A percentile compares a stretch with the other conserved stretches of the same genome.
phyloP scores from a whole-genome alignment of 2,797 vertebrate genomes.

The Fratercula arctica region DNA sequence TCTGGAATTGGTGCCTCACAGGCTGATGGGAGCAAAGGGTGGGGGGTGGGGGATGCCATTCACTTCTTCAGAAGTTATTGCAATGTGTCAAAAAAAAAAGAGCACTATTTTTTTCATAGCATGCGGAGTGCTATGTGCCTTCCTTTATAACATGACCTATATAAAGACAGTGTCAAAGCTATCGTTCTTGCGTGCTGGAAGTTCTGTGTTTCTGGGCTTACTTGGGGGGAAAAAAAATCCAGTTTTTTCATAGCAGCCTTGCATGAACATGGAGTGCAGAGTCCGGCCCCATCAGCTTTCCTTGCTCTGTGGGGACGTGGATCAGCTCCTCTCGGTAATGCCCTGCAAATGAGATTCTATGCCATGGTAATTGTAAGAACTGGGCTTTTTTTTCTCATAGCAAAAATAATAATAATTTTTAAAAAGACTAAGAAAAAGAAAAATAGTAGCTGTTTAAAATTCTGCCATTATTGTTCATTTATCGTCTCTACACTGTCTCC shows the following conservation, averaged over 20 bases:
- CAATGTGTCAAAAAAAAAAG: not conserved
- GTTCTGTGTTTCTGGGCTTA: not conserved
- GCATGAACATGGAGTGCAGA: not conserved
- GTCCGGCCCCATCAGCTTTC: not conserved
- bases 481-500: not conserved
- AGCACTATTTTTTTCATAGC: not conserved
- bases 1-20: not conserved
- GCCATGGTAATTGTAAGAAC: not conserved
- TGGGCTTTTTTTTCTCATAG: not conserved
- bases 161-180: not conserved
- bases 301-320: rapidly evolving
- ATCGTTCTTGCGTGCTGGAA: not conserved
- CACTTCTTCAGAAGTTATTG: not conserved
- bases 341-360: not conserved
- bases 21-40: not conserved
- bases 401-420: not conserved
- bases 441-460: not conserved
- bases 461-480: not conserved
- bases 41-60: not conserved
- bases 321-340: not conserved
- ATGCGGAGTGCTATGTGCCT: not conserved
- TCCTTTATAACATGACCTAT: not conserved
- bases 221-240: not conserved
- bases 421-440: not conserved
- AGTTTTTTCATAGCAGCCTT: not conserved